phyloP scores from a whole-genome alignment of 2,888 invertebrate genomes.

The Standfussiana lucernea region DNA sequence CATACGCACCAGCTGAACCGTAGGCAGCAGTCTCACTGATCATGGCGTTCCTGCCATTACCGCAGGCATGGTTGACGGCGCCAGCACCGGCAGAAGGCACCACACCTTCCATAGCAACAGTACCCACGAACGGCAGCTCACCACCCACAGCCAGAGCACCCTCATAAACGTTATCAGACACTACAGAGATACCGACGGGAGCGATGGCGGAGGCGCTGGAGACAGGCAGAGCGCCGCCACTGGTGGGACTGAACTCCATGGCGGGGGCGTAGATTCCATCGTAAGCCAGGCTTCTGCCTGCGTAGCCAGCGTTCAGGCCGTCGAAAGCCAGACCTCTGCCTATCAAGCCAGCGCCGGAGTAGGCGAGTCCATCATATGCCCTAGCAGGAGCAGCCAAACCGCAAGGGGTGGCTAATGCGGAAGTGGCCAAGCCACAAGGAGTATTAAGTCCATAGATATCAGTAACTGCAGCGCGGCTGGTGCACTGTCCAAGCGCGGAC shows the following conservation, averaged over 20 bases:
- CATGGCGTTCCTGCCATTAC: constrained; percentile 68
- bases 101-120: constrained; percentile 67
- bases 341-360: constrained; percentile 1
- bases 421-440: constrained; percentile 20
- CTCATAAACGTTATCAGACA: constrained; percentile 65
- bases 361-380: neutral
- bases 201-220: constrained; percentile 51
- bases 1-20: constrained; percentile 8
- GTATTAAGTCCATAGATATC: constrained; percentile 18
- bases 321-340: constrained; percentile 18
- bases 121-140: constrained; percentile 75
- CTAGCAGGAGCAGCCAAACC: constrained; percentile 4
- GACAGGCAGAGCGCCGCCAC: constrained; percentile 54
- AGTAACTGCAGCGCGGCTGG: constrained; percentile 43
- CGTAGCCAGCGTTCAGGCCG: neutral
- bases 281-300: constrained; percentile 14
- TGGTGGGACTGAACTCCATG: constrained; percentile 40
- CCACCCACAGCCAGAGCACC: constrained; percentile 67
- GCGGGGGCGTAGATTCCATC: constrained; percentile 19
- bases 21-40: constrained; percentile 36
- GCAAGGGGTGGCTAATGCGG: constrained; percentile 5
- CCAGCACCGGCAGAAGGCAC: constrained; percentile 69
- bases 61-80: constrained; percentile 69
- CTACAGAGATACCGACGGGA: constrained; percentile 56
- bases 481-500: constrained; percentile 43